Conservation (phyloP, 2,113 vertebrate species). For the Stercorarius parasiticus region DNA sequence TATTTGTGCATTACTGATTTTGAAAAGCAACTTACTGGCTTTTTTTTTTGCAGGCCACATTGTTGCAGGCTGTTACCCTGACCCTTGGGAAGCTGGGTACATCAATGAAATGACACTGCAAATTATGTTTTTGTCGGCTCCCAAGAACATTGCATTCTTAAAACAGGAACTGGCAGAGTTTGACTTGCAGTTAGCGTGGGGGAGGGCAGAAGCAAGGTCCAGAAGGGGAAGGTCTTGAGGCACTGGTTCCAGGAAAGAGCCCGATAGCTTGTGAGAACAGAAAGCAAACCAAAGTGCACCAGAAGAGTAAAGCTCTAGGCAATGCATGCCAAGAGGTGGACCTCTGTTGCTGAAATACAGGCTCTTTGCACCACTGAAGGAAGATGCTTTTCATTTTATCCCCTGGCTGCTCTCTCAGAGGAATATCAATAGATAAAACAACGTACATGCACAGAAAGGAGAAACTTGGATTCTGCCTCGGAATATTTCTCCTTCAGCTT, state of each 20-base stretch:
- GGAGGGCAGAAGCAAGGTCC: not conserved
- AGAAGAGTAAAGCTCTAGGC: not conserved
- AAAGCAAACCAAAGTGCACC: slow-evolving; percentile 20
- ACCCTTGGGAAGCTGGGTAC: not conserved
- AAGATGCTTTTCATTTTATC: not conserved
- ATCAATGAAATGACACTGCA: slow-evolving; percentile 26
- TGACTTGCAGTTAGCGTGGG: not conserved
- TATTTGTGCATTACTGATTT: slow-evolving; percentile 1
- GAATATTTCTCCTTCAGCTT: not conserved
- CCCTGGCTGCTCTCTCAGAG: not conserved
- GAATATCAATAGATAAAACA: not conserved
- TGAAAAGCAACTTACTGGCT: not conserved
- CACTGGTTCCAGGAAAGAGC: not conserved
- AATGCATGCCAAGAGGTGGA: not conserved
- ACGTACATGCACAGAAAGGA: not conserved
- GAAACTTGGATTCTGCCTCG: not conserved
- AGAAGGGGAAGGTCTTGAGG: not conserved
- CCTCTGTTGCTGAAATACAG: not conserved
- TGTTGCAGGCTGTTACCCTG: slow-evolving; percentile 32
- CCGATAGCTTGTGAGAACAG: not conserved
- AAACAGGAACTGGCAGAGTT: slow-evolving; percentile 18
- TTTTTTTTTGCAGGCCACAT: not conserved
- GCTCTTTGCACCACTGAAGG: not conserved
- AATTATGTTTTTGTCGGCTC: slow-evolving; percentile 19
- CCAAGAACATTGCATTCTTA: slow-evolving; percentile 36